Base-by-base conservation (phyloP, 1,140 invertebrate species). In the Lordiphosa mommai region DNA sequence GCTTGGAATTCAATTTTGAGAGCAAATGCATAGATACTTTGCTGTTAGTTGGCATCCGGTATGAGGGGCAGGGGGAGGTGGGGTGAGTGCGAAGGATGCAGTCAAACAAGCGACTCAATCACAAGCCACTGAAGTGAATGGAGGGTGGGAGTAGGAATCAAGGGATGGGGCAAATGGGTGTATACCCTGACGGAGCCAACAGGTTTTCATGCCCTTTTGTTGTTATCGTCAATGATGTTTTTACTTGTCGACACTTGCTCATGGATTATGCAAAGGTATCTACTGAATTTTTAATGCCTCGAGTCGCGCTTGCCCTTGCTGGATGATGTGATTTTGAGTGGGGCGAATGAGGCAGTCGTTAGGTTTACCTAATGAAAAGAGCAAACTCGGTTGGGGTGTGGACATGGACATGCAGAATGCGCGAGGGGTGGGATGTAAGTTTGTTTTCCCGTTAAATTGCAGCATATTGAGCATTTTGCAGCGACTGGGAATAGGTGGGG, bases 191-290 rank as follows among this genome's bases (percentile, higher is more conserved):
- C 41, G 34, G n/a, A 60, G 60, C 84, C 84, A 85, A 87, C 63
- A 85, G 84, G 85, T 80, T 82, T 77, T 64, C 52, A 33, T 66
- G 20, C 13, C 29, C 48, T 43, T 53, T 69, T 80, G 59, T 70
- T 73, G 65, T 58, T 80, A 73, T 84, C 72, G 77, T 10, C 72
- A 65, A 79, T 86, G 55, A 87, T 85, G 77, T 85, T 87, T 84
- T 87, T 86, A 84, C 82, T 86, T 86, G 71, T 85, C 73, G 73
- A 85, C 84, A 87, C 85, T 85, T 87, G 64, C 76, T 87, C 80
- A 87, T 87, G 69, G 85, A 87, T 87, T 87, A 87, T 87, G 86
- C 86, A 87, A 53, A 85, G 69, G 79, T 86, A 73, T 74, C 82
- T 86, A 44, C 43, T 87, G 77, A 79, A 87, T 85, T 67, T 87